Evolutionary conservation across 2,888 invertebrate genomes (phyloP).

Genomic region (Spodoptera littoralis): DNA sequence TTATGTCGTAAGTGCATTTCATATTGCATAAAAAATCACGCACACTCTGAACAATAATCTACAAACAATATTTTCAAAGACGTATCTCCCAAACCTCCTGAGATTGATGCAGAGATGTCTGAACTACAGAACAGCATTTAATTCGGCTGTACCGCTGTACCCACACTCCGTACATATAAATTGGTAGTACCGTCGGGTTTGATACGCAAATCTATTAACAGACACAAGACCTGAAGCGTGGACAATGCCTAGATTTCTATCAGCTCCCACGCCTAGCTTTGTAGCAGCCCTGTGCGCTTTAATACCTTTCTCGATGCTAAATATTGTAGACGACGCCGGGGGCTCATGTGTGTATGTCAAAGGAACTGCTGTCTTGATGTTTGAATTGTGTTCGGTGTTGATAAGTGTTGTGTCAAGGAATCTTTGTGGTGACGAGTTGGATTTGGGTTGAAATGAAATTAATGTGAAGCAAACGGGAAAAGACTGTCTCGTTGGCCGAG

Average conservation of each 20-base stretch:
- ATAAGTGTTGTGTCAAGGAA: no score
- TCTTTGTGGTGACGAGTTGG: no score
- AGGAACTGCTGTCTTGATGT: conserved; percentile 16
- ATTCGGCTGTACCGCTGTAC: conserved; percentile 29
- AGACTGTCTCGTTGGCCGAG: no score
- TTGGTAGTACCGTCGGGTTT: conserved; percentile 22
- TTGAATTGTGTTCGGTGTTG: no score
- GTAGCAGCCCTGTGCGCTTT: conserved; percentile 44
- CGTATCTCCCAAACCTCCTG: background rate
- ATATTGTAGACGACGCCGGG: conserved; percentile 27
- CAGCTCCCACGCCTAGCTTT: conserved; percentile 60
- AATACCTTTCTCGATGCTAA: conserved; percentile 36
- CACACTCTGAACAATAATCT: no score
- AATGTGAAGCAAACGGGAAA: no score
- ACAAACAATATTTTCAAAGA: background rate
- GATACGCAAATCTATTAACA: conserved; percentile 64
- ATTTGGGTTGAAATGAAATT: no score
- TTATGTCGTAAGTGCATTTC: no score
- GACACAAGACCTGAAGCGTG: conserved; percentile 49
- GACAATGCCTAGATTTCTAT: conserved; percentile 65
- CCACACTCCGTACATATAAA: conserved; percentile 9
- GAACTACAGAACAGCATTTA: conserved; percentile 11
- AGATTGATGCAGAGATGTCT: no score
- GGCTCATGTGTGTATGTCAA: conserved; percentile 32
- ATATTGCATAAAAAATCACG: no score